A percentile compares a stretch with the other conserved stretches of the same genome.
These are phyloP conservation scores for Sorex araneus DNA, from an alignment of 2,113 vertebrate genomes.

Conservation along the genomic window DNA sequence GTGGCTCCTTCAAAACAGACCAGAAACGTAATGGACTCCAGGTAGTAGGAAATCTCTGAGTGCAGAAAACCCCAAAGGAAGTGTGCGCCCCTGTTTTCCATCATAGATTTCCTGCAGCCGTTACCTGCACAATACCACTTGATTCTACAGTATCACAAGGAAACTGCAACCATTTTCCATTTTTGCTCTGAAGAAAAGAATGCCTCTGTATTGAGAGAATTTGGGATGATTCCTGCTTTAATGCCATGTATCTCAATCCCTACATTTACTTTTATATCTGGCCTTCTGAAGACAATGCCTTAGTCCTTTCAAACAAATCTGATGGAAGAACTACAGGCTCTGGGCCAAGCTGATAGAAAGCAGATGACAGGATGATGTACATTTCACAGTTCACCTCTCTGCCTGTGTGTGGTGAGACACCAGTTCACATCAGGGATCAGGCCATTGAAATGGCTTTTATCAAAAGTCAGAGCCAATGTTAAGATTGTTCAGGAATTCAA, in stretches of 20 bases:
- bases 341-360: neutral
- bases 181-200: constrained; percentile 9
- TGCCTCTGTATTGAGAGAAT: neutral
- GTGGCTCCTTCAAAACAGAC: neutral
- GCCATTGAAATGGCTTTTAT: neutral
- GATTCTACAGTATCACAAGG: no score
- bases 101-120: neutral
- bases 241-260: neutral
- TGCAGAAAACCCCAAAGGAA: neutral
- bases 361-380: neutral
- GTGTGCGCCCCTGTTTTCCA: neutral
- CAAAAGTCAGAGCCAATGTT: constrained; percentile 26
- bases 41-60: neutral
- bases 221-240: neutral
- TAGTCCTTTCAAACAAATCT: neutral
- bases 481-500: neutral
- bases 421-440: neutral
- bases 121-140: no score
- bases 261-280: neutral
- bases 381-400: neutral
- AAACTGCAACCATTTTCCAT: neutral
- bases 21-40: neutral
- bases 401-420: no score
- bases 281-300: neutral
- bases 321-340: neutral